These are phyloP conservation scores for Tenualosa thibaudeaui DNA, from an alignment of 2,797 vertebrate species.

Conservation along the genomic window DNA sequence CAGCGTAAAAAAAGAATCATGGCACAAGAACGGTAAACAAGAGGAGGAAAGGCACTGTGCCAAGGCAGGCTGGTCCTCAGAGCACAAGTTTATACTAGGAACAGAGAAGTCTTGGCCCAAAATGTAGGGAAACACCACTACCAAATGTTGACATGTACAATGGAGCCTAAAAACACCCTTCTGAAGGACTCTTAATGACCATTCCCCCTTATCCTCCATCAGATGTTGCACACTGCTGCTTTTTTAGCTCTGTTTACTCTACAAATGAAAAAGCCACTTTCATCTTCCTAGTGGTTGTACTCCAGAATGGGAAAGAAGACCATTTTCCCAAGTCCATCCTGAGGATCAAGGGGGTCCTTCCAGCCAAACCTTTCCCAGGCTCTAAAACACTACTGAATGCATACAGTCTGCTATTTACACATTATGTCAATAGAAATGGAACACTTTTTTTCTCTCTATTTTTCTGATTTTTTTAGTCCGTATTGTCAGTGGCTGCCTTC, in stretches of 20 bases:
- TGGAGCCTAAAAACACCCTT: background rate
- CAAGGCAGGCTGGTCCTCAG: background rate
- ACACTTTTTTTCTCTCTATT: slow-evolving; percentile 73
- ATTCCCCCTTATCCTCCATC: background rate
- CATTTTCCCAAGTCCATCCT: background rate
- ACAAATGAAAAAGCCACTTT: slow-evolving; percentile 18
- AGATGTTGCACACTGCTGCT: background rate
- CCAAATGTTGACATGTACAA: background rate
- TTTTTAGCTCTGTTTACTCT: background rate
- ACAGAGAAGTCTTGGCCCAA: background rate
- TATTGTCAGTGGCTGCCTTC: slow-evolving; percentile 85
- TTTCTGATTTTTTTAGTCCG: slow-evolving; percentile 76
- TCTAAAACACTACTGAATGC: slow-evolving; percentile 75
- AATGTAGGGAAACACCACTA: background rate
- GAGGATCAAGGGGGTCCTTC: background rate
- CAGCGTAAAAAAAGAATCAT: background rate
- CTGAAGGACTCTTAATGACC: background rate
- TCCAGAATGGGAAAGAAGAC: slow-evolving; percentile 47
- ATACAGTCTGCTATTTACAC: slow-evolving; percentile 91
- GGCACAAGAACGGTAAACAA: slow-evolving; percentile 32
- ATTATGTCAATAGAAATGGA: slow-evolving; percentile 80
- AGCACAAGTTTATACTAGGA: slow-evolving; percentile 1
- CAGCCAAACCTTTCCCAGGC: slow-evolving; percentile 50
- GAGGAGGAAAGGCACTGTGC: background rate
- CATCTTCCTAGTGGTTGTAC: slow-evolving; percentile 29